Percentiles rank a stretch among this genome's conserved stretches.
phyloP scores from a whole-genome alignment of 2,113 vertebrate species.

The Oreocharis arfaki region DNA sequence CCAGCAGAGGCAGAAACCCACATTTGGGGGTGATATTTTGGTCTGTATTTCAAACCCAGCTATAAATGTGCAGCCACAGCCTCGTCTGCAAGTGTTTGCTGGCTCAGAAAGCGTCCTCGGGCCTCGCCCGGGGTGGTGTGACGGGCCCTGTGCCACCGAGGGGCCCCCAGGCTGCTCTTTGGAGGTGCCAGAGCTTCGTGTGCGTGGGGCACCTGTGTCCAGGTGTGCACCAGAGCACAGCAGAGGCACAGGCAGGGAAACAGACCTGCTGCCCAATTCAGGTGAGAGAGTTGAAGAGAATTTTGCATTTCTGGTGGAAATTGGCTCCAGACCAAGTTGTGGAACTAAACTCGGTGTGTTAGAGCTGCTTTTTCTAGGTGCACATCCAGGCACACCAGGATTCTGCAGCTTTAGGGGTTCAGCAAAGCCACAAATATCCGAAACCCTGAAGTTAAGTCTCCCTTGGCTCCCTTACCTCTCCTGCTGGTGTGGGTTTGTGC shows the following conservation, averaged over 20 bases:
- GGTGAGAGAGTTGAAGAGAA: background rate
- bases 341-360: background rate
- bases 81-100: background rate
- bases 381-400: background rate
- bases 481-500: background rate
- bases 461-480: background rate
- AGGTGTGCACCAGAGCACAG: background rate
- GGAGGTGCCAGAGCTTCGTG: background rate
- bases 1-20: background rate
- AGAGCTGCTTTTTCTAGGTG: background rate
- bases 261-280: background rate
- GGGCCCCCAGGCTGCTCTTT: background rate
- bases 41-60: background rate
- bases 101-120: background rate
- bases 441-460: conserved; percentile 17
- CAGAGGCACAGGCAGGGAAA: background rate
- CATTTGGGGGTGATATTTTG: background rate
- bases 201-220: rapidly evolving
- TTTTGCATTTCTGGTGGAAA: background rate
- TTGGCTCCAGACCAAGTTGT: background rate
- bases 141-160: background rate
- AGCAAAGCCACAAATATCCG: conserved; percentile 13
- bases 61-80: background rate
- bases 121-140: background rate
- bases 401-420: background rate